These are phyloP conservation scores for Dicrostonyx torquatus DNA, from an alignment of 2,797 vertebrate species.

Conservation along the genomic window DNA sequence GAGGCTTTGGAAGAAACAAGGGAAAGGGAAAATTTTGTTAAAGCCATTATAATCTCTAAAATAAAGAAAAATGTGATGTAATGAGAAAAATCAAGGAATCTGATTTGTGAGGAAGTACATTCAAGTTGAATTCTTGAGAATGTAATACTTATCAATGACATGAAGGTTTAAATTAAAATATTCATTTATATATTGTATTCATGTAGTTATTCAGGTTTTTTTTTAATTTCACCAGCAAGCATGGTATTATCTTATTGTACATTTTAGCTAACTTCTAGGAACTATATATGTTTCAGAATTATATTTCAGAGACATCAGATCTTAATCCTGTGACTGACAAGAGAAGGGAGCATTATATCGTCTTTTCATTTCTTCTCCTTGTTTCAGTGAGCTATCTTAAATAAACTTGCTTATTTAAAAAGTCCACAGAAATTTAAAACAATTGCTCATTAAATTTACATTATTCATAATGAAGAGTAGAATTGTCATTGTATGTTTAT, in stretches of 20 bases:
- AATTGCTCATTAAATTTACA: neutral
- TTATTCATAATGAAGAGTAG: neutral
- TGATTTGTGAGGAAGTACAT: neutral
- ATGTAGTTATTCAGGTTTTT: neutral
- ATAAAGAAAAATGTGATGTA: neutral
- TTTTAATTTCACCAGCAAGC: neutral
- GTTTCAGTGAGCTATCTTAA: neutral
- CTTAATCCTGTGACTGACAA: neutral
- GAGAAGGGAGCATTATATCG: neutral
- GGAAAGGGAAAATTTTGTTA: neutral
- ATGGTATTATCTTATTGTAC: neutral
- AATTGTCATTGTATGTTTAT: neutral
- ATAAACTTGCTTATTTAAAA: neutral
- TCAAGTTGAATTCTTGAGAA: neutral
- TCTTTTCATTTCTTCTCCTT: neutral
- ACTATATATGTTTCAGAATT: neutral
- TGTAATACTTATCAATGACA: neutral
- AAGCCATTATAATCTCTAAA: neutral
- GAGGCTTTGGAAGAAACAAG: neutral
- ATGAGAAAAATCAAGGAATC: neutral
- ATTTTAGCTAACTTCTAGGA: neutral
- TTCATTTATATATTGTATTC: neutral
- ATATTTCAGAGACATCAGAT: neutral
- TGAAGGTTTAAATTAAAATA: neutral
- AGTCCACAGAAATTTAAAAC: neutral